phyloP scores from a whole-genome alignment of 2,888 invertebrate species.

The Trissoscelio sp. region DNA sequence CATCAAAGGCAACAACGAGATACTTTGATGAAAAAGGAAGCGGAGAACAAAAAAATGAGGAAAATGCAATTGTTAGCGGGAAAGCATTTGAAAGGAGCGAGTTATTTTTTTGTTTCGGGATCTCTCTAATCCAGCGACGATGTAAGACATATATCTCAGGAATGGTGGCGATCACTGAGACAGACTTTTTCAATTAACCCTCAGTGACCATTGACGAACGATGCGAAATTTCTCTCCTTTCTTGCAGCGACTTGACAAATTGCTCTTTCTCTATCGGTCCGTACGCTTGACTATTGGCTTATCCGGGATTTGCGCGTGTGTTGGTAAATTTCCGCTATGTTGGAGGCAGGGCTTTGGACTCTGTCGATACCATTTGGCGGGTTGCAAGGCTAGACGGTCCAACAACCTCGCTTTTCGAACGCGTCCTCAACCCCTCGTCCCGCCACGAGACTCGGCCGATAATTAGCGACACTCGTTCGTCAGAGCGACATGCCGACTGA shows the following conservation, averaged over 20 bases:
- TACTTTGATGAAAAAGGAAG: constrained; percentile 28
- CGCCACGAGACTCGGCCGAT: constrained; percentile 72
- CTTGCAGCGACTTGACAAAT: constrained; percentile 74
- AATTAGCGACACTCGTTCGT: constrained; percentile 81
- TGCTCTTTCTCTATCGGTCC: constrained; percentile 71
- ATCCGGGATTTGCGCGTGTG: constrained; percentile 66
- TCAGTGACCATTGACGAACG: constrained; percentile 74
- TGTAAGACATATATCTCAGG: constrained; percentile 64
- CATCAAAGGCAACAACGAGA: constrained; percentile 37
- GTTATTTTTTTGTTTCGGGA: constrained; percentile 43
- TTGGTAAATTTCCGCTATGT: constrained; percentile 66
- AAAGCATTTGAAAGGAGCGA: constrained; percentile 43
- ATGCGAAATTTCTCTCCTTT: constrained; percentile 74
- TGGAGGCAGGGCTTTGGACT: constrained; percentile 64
- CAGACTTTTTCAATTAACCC: constrained; percentile 76
- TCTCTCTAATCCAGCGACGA: constrained; percentile 60
- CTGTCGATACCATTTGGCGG: constrained; percentile 74
- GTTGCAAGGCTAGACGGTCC: constrained; percentile 64
- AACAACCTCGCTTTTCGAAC: constrained; percentile 67
- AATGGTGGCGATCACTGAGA: constrained; percentile 61
- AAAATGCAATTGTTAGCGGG: constrained; percentile 42
- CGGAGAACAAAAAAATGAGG: constrained; percentile 2
- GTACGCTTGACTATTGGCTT: constrained; percentile 63
- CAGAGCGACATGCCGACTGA: constrained; percentile 78
- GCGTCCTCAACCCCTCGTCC: constrained; percentile 67